A percentile compares a stretch with the other conserved stretches of the same genome.
phyloP scores from a whole-genome alignment of 2,797 vertebrate genomes.

The Gallinago stenura region DNA sequence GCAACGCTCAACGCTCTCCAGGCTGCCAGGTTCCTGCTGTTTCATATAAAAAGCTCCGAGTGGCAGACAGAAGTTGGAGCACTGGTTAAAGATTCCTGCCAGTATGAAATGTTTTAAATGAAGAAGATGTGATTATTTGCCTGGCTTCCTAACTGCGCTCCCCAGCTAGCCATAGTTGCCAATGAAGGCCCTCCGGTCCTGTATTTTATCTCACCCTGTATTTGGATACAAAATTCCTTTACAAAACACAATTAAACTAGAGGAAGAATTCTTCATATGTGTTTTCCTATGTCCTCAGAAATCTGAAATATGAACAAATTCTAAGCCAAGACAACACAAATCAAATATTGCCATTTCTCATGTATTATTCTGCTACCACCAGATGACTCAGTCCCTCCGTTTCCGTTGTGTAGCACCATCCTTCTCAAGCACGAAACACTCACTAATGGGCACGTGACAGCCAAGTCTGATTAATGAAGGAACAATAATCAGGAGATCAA shows the following conservation, averaged over 20 bases:
- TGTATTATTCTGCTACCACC: neutral
- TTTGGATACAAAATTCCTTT: neutral
- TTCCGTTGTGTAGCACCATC: neutral
- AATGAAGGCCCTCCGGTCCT: neutral
- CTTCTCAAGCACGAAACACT: neutral
- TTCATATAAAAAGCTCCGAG: slow-evolving; percentile 67
- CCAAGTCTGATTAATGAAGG: neutral
- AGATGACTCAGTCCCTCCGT: fast-evolving
- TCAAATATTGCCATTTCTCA: neutral
- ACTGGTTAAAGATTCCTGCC: slow-evolving; percentile 64
- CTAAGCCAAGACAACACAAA: neutral
- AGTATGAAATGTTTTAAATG: slow-evolving; percentile 61
- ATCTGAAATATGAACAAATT: neutral
- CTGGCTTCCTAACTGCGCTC: slow-evolving; percentile 7
- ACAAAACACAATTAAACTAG: neutral
- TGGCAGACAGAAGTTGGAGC: slow-evolving; percentile 64
- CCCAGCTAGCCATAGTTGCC: neutral
- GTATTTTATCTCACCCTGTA: neutral
- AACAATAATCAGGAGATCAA: neutral
- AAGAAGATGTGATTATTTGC: slow-evolving; percentile 57
- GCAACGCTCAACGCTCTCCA: neutral
- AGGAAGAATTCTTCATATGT: neutral
- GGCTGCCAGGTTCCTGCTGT: slow-evolving; percentile 67
- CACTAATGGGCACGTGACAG: neutral
- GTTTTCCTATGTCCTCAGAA: neutral